A percentile compares a stretch with the other conserved stretches of the same genome.
phyloP scores from a whole-genome alignment of 2,888 invertebrate genomes.

The Micropterix aruncella region DNA sequence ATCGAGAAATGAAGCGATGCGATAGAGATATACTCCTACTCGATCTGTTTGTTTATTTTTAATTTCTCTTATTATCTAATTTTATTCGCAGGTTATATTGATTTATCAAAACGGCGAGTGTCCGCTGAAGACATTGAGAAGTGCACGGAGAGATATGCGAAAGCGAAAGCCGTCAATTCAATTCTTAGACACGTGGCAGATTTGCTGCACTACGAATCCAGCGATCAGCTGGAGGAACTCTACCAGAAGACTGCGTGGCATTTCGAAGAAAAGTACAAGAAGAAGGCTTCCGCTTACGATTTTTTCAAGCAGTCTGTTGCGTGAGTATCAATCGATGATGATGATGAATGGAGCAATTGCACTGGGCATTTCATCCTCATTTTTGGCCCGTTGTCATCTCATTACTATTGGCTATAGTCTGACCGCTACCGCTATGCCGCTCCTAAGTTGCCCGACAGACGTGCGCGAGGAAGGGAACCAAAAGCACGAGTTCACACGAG shows the following conservation, averaged over 20 bases:
- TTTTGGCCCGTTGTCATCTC: too few relatives aligned
- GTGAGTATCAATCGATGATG: constrained; percentile 44
- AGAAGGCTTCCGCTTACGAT: constrained; percentile 92
- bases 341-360: too few relatives aligned
- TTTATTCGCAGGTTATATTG: constrained; percentile 99
- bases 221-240: constrained; percentile 87
- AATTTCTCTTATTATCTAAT: too few relatives aligned
- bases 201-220: constrained; percentile 76
- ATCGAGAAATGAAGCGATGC: too few relatives aligned
- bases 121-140: constrained; percentile 96
- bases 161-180: constrained; percentile 96
- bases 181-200: constrained; percentile 96
- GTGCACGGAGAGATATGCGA: constrained; percentile 96
- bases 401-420: too few relatives aligned
- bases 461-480: too few relatives aligned
- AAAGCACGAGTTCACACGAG: too few relatives aligned
- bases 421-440: too few relatives aligned
- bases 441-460: too few relatives aligned
- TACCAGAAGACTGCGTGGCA: constrained; percentile 96
- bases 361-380: too few relatives aligned
- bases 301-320: constrained; percentile 96
- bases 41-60: too few relatives aligned
- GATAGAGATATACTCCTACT: too few relatives aligned
- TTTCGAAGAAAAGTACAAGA: constrained; percentile 94
- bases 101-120: constrained; percentile 96